Evolutionary conservation across 2,888 invertebrate genomes (phyloP), one percentile per base, ranked within the genome.

Genomic region (Plemyria rubiginata): DNA sequence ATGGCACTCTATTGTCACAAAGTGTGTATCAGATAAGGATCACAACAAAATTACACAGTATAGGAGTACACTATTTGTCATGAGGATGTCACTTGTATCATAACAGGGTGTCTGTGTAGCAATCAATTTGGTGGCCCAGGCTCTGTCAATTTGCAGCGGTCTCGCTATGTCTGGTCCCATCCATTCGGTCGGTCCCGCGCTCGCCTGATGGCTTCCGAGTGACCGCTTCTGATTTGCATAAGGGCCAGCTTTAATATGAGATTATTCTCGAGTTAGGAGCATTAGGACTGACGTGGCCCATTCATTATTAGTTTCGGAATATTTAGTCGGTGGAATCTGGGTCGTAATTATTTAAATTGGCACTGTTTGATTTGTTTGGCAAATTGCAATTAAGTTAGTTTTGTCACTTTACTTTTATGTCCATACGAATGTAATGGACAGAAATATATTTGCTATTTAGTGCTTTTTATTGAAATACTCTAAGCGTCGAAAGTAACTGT

Each of bases 191-290:
- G 32, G 32, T 53, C 65, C 75, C 78, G 71, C 70, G 72, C 76
- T 68, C 70, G 72, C 74, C 77, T 87, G 88, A 89, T 89, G 88
- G 91, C 90, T 92, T 91, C 88, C 90, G 88, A 90, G 84, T 90
- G 90, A 88, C 90, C 90, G 90, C 87, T 80, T 81, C 80, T 77
- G 80, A 90, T 92, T 92, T 90, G 91, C 91, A 92, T 91, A 91
- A 92, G 87, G 91, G 86, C 84, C 81, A 80, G 83, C 82, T 84
- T 85, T 87, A 90, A 91, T 90, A 88, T 83, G 87, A 86, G 87
- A 91, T 92, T 90, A 91, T 87, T 86, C 85, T 85, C 86, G 80
- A 86, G 87, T 88, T 90, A 87, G 82, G 76, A 81, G 71, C 79
- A 78, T 52, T 52, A 54, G 54, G 51, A 53, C 76, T 78, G 74